Evolutionary conservation across 2,888 invertebrate species (phyloP), one percentile per base, ranked within the genome.

Genomic region (Stratiomys singularior): DNA sequence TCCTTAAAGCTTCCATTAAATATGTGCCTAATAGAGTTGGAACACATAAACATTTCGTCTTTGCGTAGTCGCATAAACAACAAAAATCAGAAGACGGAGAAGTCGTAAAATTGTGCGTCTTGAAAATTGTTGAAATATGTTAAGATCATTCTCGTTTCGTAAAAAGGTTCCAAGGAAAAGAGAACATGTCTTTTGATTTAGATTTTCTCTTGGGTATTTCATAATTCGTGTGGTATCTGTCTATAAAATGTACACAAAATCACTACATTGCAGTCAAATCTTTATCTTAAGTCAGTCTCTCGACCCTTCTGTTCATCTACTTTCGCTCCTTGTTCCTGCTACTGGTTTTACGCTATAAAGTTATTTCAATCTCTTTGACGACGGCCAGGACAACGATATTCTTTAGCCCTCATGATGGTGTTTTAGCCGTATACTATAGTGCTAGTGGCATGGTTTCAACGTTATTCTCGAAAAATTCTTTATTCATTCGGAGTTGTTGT

Each of bases 341-440:
- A 5, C 37, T 11, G 30, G 15, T n/a, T 64, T 28, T 64, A 7
- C 64, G 25, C 64, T 13, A 23, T 52, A 71, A 71, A 71, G 47
- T 52, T 11, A 71, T 46, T 71, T 27, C 52, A 52, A 52, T 47
- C 52, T 71, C 71, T 71, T 71, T 71, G 71, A 52, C 52, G 71
- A 52, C 47, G 71, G 5, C 47, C 71, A 71, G 47, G 47, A 52
- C 71, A 71, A 52, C 25, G 47, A 71, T 47, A 64, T 64, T 60
- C 30, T 23, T 27, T 23, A n/a, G 64, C 15, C 64, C 28, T 64
- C 3, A 30, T 28, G 30, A 30, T 30, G 64, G 64, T 28, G 27
- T 21, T 60, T 60, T 60, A 25, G 25, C 60, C 60, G 25, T 25
- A 25, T 25, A 25, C 5, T 23, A 60, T 25, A 23, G 23, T 30